Evolutionary conservation across 2,797 vertebrate genomes (phyloP), one percentile per base, ranked within the genome.

Genomic region (Peromyscus eremicus): DNA sequence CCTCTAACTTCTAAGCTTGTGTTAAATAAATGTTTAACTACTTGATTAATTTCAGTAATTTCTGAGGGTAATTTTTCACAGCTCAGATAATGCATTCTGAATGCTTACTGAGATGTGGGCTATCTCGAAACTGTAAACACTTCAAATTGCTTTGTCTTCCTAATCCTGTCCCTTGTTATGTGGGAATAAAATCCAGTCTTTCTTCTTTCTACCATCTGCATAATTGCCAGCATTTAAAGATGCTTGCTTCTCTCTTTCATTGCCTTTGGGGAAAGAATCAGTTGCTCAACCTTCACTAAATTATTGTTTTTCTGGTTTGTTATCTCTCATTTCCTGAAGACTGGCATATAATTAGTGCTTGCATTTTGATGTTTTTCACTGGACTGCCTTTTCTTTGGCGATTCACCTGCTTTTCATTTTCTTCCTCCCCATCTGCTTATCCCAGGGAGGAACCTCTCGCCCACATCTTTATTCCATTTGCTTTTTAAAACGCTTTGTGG

Each of bases 1-100:
- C 97, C 97, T 94, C 11, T 89, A 97, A 92, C 25, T 79, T 27
- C 89, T 95, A 71, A 95, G 43, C 97, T 96, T 46, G 0, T 98
- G 98, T 98, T 96, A 95, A 97, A 97, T 98, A 97, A 98, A 98
- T 98, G 92, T 98, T 98, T 98, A 98, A 98, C 98, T 97, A 96
- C 97, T 82, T 93, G 95, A 96, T 97, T 96, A 93, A 94, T 96
- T 96, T 98, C 94, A 84, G 68, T 75, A 77, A 96, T 96, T 94
- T 97, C 97, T 86, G 73, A 97, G 91, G 94, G 88, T 70, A 96
- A 92, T 97, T 76, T 96, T 97, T 98, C 92, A 97, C 62, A 97
- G 92, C 10, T 55, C 32, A 79, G 96, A 93, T 96, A 95, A 95
- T 85, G 43, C 1, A 14, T 55, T 95, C 66, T 82, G 29, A 92